Conservation (phyloP, 2,888 invertebrate genomes). For the Minunthozetes semirufus region DNA sequence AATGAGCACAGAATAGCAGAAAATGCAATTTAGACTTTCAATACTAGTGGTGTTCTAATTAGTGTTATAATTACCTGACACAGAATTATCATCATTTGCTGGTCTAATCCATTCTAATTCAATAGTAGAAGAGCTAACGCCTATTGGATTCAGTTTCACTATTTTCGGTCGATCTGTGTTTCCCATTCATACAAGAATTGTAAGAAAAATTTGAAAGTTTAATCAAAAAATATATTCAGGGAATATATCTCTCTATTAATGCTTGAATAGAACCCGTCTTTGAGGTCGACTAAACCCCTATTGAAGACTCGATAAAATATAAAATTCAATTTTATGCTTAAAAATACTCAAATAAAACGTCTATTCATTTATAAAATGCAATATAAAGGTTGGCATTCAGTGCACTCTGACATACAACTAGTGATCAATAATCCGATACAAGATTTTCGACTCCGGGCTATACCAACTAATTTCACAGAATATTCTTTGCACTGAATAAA, state of each 20-base stretch:
- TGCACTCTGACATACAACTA: background rate
- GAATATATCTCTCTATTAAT: background rate
- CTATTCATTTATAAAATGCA: conserved; percentile 10
- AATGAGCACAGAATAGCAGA: background rate
- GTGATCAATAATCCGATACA: conserved; percentile 13
- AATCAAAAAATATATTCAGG: background rate
- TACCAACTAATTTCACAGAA: conserved; percentile 2
- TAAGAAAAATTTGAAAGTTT: background rate
- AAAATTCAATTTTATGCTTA: conserved; percentile 15
- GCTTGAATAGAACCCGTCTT: background rate
- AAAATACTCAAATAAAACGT: conserved; percentile 9
- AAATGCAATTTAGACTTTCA: background rate
- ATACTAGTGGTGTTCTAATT: background rate
- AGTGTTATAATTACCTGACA: conserved; percentile 34
- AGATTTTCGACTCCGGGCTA: background rate
- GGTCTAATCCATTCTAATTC: conserved; percentile 40
- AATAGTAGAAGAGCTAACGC: conserved; percentile 39
- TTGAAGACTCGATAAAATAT: background rate
- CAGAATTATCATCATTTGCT: conserved; percentile 32
- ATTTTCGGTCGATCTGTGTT: conserved; percentile 38
- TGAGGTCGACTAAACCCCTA: conserved; percentile 8
- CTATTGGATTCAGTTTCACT: conserved; percentile 37
- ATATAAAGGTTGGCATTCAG: background rate
- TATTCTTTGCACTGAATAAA: background rate
- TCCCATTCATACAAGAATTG: background rate